phyloP scores from a whole-genome alignment of 1,140 invertebrate genomes.

The Liolophura sinensis region DNA sequence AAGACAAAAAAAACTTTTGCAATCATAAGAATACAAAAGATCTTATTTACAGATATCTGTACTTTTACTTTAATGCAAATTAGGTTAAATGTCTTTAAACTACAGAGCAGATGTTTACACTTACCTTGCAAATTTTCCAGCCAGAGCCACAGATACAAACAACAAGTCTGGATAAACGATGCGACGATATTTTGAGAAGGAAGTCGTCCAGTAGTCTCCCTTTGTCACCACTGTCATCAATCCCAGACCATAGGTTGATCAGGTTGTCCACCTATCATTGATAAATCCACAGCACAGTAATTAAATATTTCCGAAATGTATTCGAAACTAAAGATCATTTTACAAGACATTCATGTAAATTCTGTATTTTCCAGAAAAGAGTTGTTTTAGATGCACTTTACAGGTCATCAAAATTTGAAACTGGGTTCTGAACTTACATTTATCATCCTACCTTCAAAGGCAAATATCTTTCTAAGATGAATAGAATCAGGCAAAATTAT shows the following conservation, averaged over 20 bases:
- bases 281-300: background rate
- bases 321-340: too few relatives aligned
- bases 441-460: too few relatives aligned
- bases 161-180: slow-evolving; percentile 52
- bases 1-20: background rate
- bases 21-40: background rate
- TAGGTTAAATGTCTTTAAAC: background rate
- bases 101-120: slow-evolving; percentile 4
- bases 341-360: too few relatives aligned
- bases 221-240: slow-evolving; percentile 15
- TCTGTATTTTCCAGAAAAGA: too few relatives aligned
- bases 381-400: too few relatives aligned
- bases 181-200: slow-evolving; percentile 45
- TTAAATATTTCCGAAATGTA: too few relatives aligned
- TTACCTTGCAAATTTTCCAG: slow-evolving; percentile 35
- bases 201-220: slow-evolving; percentile 34
- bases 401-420: too few relatives aligned
- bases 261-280: slow-evolving; percentile 50
- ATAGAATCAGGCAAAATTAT: too few relatives aligned
- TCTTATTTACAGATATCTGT: too few relatives aligned
- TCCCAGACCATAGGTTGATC: slow-evolving; percentile 36
- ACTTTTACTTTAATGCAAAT: background rate
- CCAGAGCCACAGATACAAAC: slow-evolving; percentile 49
- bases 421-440: too few relatives aligned
- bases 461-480: too few relatives aligned